phyloP scores from a whole-genome alignment of 2,797 vertebrate species.

The Florisuga fusca region DNA sequence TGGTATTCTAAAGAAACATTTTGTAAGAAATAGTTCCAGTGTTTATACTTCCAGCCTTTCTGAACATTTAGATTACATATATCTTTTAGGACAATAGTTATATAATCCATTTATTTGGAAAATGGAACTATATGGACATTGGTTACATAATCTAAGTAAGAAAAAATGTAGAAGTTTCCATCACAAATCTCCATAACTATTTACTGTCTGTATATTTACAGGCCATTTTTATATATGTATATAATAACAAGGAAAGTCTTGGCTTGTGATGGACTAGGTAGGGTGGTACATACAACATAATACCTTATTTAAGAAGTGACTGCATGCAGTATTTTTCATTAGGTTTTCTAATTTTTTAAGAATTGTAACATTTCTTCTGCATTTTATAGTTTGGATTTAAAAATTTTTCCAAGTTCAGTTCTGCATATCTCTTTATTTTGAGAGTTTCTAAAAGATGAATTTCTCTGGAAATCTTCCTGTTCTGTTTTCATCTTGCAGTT shows the following conservation, averaged over 20 bases:
- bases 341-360: not conserved
- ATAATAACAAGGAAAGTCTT: not conserved
- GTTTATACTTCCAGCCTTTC: slow-evolving; percentile 21
- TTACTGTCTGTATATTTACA: not conserved
- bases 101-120: slow-evolving; percentile 69
- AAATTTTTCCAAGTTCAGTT: not conserved
- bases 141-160: slow-evolving; percentile 67
- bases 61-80: slow-evolving; percentile 45
- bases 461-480: not conserved
- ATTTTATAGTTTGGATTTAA: not conserved
- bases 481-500: not conserved
- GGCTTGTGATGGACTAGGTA: fast-evolving
- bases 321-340: not conserved
- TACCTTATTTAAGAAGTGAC: not conserved
- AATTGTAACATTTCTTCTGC: not conserved
- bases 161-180: slow-evolving; percentile 28
- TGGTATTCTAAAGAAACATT: not conserved
- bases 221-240: not conserved
- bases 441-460: not conserved
- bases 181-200: not conserved
- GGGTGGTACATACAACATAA: not conserved
- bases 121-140: slow-evolving; percentile 52
- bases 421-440: not conserved
- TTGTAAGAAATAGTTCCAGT: not conserved
- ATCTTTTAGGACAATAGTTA: slow-evolving; percentile 54